These are phyloP conservation scores for Podarcis muralis DNA, from an alignment of 2,113 vertebrate genomes.

Conservation along the genomic window DNA sequence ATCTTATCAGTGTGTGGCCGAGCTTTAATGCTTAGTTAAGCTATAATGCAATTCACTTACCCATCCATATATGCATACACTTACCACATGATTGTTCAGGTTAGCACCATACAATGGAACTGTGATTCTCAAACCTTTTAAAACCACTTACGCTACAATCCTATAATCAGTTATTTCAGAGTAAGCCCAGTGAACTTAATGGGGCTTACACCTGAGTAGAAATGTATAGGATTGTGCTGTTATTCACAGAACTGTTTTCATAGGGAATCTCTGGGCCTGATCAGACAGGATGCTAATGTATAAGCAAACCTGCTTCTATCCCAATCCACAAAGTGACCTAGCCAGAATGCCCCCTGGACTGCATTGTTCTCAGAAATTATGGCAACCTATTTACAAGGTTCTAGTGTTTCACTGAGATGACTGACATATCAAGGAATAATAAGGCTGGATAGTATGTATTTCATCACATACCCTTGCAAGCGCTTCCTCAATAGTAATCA, in stretches of 20 bases:
- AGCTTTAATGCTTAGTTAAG: constrained; percentile 1
- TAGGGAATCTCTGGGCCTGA: not conserved
- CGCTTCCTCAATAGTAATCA: constrained; percentile 98
- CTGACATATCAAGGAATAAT: not conserved
- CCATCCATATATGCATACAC: not conserved
- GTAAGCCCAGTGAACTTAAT: not conserved
- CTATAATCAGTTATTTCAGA: not conserved
- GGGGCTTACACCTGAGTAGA: not conserved
- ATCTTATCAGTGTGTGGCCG: not conserved
- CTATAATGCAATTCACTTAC: not conserved
- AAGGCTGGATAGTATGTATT: rapidly evolving
- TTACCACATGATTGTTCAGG: not conserved
- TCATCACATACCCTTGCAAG: constrained; percentile 88
- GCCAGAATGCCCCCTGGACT: not conserved
- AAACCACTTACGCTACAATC: not conserved
- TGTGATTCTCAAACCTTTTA: not conserved
- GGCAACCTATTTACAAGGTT: not conserved
- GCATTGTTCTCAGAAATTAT: not conserved
- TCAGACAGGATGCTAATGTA: not conserved
- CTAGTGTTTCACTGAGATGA: not conserved
- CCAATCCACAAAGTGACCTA: not conserved
- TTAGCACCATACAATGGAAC: not conserved
- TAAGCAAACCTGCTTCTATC: not conserved
- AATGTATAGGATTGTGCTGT: not conserved
- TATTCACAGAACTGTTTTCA: not conserved